These are phyloP conservation scores for Acrocephalus arundinaceus DNA, from an alignment of 2,113 vertebrate species.

Conservation along the genomic window DNA sequence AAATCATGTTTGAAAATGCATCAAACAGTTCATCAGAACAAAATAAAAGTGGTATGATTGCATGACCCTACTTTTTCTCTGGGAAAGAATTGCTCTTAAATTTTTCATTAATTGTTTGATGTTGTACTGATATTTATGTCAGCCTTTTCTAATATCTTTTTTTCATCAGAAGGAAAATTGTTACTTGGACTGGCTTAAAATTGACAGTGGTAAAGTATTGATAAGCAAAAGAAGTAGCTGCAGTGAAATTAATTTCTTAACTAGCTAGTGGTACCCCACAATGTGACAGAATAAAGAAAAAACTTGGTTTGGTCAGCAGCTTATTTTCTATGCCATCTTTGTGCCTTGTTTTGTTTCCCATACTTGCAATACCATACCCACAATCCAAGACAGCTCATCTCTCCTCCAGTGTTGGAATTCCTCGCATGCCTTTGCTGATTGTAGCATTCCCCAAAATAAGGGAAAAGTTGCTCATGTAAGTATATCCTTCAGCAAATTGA, in stretches of 20 bases:
- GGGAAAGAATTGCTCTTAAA: not conserved
- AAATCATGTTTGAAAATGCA: not conserved
- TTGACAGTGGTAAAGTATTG: not conserved
- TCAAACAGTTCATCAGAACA: not conserved
- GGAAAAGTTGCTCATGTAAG: not conserved
- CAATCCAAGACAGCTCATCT: not conserved
- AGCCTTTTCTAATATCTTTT: not conserved
- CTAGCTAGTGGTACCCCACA: not conserved
- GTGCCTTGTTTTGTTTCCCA: not conserved
- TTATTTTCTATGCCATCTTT: not conserved
- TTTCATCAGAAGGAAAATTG: not conserved
- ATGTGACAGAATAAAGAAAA: not conserved
- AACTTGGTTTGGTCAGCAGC: not conserved
- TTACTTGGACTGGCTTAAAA: not conserved
- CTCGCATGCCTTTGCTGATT: not conserved
- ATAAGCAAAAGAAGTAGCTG: not conserved
- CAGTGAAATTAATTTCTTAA: not conserved
- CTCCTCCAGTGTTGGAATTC: not conserved
- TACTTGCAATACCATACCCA: accelerated
- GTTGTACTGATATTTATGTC: not conserved
- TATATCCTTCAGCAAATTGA: not conserved
- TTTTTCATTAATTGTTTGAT: not conserved
- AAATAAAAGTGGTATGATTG: not conserved
- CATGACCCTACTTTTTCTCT: not conserved
- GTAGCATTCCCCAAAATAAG: not conserved